These are phyloP conservation scores for Eufriesea mexicana DNA, from an alignment of 1,140 invertebrate genomes.

Conservation along the genomic window DNA sequence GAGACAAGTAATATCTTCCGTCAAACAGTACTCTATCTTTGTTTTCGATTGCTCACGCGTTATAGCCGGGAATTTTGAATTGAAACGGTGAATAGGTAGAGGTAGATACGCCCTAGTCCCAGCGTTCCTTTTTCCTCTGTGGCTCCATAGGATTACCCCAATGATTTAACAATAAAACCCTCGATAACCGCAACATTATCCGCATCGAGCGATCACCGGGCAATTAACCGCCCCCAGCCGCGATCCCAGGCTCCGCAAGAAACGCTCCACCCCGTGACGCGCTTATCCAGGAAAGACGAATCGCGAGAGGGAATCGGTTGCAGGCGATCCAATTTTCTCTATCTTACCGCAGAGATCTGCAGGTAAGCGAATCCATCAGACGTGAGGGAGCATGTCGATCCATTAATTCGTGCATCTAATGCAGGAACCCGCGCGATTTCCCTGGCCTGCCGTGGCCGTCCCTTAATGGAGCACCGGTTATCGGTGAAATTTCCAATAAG, in stretches of 20 bases:
- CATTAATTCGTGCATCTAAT: conserved; percentile 66
- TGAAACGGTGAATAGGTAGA: no score
- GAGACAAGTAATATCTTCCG: no score
- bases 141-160: not conserved
- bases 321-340: conserved; percentile 14
- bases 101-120: no score
- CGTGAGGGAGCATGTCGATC: conserved; percentile 57
- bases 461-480: conserved; percentile 68
- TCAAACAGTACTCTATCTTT: no score
- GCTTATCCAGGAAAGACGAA: not conserved
- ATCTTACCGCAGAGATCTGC: conserved; percentile 26
- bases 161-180: not conserved
- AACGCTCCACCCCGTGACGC: not conserved
- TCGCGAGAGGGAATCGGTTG: not conserved
- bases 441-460: not conserved
- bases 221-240: not conserved
- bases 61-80: no score
- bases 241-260: not conserved
- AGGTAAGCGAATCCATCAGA: conserved; percentile 57
- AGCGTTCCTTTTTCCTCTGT: no score
- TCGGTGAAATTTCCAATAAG: conserved; percentile 69
- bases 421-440: conserved; percentile 54
- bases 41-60: no score
- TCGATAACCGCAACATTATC: not conserved
- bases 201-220: not conserved